Base-by-base conservation (phyloP, 2,797 vertebrate genomes). In the Halcyon smyrnensis region DNA sequence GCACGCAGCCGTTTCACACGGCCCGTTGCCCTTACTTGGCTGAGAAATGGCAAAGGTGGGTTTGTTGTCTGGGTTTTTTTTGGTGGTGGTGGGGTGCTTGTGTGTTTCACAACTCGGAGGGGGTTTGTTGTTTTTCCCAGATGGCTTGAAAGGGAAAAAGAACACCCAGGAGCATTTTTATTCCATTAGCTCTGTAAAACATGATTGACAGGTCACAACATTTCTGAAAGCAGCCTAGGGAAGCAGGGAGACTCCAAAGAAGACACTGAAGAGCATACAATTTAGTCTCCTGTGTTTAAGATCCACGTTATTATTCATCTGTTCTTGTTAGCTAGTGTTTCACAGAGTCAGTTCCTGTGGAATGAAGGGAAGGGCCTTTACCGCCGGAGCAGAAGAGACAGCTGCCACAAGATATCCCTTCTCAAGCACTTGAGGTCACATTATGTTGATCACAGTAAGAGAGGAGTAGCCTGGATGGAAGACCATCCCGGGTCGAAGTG, bases 361-460 rank as follows among this genome's bases (percentile, higher is more conserved):
- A 67, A 39, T 3, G 14, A 39, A 69, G 63, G 43, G 41, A 50
- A 82, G 4, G 28, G 41, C 56, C 18, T 64, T 73, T n/a, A 21
- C 32, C 90, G 46, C 34, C 32, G n/a, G 9, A 81, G 27, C 5
- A 78, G 63, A 65, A n/a, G 59, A 82, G 70, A 34, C 30, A 64
- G 69, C 62, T 83, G 69, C 54, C 71, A 48, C 32, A 34, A 46
- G 39, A 39, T 20, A 41, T 2, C 10, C 23, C 21, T 46, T 14
- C 18, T 20, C 36, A n/a, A 17, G 48, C 18, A 25, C 28, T 12
- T 45, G 39, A 60, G 41, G 30, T 37, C 34, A 32, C 0, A 0
- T 48, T 25, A 5, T 9, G 5, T 32, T 85, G 81, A n/a, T 48
- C 10, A 20, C 8, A 37, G 39, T 30, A 25, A 50, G 43, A 51